Conservation (phyloP, 2,888 invertebrate genomes). For the Danaus chrysippus region DNA sequence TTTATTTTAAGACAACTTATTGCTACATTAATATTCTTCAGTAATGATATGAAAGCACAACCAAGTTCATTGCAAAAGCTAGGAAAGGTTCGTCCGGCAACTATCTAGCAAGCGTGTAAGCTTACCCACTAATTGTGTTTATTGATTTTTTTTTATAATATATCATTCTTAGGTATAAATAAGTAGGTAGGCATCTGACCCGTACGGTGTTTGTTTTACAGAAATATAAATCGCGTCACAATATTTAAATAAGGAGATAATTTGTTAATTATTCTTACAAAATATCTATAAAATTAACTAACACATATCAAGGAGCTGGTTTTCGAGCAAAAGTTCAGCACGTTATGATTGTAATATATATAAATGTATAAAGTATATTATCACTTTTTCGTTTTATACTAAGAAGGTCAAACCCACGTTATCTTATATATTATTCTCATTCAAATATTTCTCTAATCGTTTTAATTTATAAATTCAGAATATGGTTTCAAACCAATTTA, state of each 20-base stretch:
- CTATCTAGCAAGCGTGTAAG: conserved; percentile 6
- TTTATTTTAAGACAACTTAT: conserved; percentile 17
- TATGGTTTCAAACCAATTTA: conserved; percentile 4
- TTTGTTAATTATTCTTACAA: conserved; percentile 41
- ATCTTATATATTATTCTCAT: conserved; percentile 13
- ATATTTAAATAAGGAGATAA: conserved; percentile 30
- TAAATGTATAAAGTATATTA: conserved; percentile 50
- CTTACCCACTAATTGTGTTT: conserved; percentile 2
- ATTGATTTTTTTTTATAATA: conserved; percentile 2
- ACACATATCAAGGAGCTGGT: conserved; percentile 51
- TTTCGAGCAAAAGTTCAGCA: conserved; percentile 69
- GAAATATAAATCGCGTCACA: conserved; percentile 25
- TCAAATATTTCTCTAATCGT: conserved; percentile 16
- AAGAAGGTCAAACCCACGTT: conserved; percentile 31
- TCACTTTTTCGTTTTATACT: conserved; percentile 38
- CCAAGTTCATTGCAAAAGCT: conserved; percentile 28
- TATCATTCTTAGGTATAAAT: conserved; percentile 5
- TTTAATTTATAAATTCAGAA: conserved; percentile 13
- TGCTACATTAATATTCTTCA: conserved; percentile 16
- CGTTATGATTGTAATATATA: conserved; percentile 46
- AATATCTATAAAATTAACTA: conserved; percentile 49
- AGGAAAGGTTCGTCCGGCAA: conserved; percentile 9
- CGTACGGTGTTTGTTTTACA: conserved; percentile 22
- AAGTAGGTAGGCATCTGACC: conserved; percentile 35
- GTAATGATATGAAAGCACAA: conserved; percentile 32